phyloP scores from a whole-genome alignment of 2,888 invertebrate species.

The Nasonovia ribisnigri region DNA sequence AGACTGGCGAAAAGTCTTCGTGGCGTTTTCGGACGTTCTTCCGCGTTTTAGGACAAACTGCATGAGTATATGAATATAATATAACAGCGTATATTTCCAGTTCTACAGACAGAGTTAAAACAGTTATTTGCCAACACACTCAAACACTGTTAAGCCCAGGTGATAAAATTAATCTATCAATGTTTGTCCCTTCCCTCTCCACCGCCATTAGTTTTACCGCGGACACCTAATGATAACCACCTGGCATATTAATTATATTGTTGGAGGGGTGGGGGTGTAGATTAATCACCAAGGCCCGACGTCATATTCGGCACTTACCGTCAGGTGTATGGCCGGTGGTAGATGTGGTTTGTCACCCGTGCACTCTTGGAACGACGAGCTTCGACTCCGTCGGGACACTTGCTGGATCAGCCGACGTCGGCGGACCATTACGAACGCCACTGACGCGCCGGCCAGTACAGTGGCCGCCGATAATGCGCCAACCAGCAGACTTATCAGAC shows the following conservation, averaged over 20 bases:
- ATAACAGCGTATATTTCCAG: background rate
- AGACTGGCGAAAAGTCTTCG: background rate
- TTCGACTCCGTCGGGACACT: slow-evolving; percentile 69
- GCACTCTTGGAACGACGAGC: slow-evolving; percentile 59
- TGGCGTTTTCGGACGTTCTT: background rate
- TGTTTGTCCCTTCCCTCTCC: background rate
- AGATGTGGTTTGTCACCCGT: slow-evolving; percentile 58
- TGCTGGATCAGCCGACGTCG: slow-evolving; percentile 73
- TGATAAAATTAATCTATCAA: background rate
- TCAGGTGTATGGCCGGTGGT: slow-evolving; percentile 60
- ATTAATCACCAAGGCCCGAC: background rate
- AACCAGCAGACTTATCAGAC: slow-evolving; percentile 76
- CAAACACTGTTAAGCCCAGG: background rate
- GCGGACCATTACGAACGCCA: slow-evolving; percentile 79
- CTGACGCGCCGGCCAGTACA: slow-evolving; percentile 78
- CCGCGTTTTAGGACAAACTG: background rate
- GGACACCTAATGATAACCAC: background rate
- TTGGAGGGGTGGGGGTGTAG: background rate
- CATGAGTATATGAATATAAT: background rate
- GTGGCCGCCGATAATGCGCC: slow-evolving; percentile 81
- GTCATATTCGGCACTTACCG: slow-evolving; percentile 18
- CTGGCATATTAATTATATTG: background rate
- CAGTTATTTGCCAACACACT: background rate
- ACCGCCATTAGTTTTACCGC: background rate
- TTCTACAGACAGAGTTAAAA: background rate